Conservation (phyloP, 1,140 invertebrate species). For the Drosophila pachea region DNA sequence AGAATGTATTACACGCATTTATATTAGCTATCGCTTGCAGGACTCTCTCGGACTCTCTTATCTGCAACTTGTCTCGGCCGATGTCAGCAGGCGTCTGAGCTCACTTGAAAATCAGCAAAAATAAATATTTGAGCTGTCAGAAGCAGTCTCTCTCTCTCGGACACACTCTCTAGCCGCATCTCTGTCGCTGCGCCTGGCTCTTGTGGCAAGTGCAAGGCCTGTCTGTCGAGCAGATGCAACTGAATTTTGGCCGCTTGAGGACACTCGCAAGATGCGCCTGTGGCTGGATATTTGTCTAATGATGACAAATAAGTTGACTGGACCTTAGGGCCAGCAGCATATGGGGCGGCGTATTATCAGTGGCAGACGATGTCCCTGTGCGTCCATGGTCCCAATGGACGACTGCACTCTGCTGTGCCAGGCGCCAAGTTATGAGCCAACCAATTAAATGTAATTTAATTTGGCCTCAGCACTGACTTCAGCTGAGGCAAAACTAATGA, state of each 20-base stretch:
- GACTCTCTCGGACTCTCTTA: constrained; percentile 31
- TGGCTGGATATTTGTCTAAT: constrained; percentile 57
- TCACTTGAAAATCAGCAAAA: constrained; percentile 67
- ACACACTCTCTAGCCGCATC: too few species aligned
- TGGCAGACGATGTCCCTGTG: constrained; percentile 38
- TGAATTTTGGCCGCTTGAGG: constrained; percentile 42
- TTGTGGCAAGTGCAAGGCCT: constrained; percentile 20
- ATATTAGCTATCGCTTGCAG: constrained; percentile 63
- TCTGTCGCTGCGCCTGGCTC: background rate
- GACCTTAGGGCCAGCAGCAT: constrained; percentile 6
- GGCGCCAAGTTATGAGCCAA: constrained; percentile 63
- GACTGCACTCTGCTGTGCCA: constrained; percentile 19
- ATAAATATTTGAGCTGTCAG: constrained; percentile 66
- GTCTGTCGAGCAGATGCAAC: constrained; percentile 30
- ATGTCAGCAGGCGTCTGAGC: constrained; percentile 42
- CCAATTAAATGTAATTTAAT: constrained; percentile 77
- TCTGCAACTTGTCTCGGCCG: constrained; percentile 39
- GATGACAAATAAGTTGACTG: constrained; percentile 55
- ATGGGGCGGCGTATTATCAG: constrained; percentile 53
- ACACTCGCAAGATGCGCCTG: constrained; percentile 35
- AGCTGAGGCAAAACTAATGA: constrained; percentile 65
- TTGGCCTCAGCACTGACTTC: constrained; percentile 46
- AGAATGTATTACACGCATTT: constrained; percentile 61
- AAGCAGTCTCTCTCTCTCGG: constrained; percentile 17
- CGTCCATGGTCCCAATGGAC: constrained; percentile 11